Evolutionary conservation across 2,888 invertebrate species (phyloP).

Genomic region (Heterodera filipjevi): DNA sequence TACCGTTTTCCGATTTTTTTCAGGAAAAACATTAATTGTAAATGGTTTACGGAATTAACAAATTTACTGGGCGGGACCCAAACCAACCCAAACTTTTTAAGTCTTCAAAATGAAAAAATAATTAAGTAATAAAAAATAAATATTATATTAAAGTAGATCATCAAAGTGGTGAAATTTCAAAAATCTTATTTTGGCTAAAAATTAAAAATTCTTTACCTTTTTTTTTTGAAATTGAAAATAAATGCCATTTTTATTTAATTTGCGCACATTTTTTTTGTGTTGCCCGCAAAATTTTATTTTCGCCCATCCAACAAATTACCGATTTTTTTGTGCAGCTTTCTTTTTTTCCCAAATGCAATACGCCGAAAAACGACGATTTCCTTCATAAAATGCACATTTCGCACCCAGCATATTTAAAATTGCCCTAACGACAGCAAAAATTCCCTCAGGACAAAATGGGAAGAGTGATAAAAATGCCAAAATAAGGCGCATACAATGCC

Average conservation of each 20-base stretch:
- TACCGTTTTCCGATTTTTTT: no score
- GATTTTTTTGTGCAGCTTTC: background rate
- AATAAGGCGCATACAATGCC: background rate
- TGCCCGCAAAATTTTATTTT: background rate
- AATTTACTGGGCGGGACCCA: no score
- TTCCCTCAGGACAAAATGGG: background rate
- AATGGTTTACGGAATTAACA: no score
- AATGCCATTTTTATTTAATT: background rate
- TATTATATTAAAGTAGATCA: no score
- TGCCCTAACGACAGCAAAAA: background rate
- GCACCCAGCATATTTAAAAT: background rate
- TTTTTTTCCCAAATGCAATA: background rate
- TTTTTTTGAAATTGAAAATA: no score
- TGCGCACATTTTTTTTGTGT: background rate
- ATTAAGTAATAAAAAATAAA: no score
- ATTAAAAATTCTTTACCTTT: no score
- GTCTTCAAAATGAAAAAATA: no score
- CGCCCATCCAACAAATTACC: background rate
- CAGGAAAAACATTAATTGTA: no score
- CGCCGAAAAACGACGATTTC: constrained; percentile 5
- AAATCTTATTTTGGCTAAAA: no score
- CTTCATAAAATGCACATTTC: background rate
- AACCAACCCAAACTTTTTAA: no score
- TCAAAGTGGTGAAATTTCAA: no score
- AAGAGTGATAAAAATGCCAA: background rate